Conservation (phyloP, 2,888 invertebrate species). For the Lithophane semibrunnea region DNA sequence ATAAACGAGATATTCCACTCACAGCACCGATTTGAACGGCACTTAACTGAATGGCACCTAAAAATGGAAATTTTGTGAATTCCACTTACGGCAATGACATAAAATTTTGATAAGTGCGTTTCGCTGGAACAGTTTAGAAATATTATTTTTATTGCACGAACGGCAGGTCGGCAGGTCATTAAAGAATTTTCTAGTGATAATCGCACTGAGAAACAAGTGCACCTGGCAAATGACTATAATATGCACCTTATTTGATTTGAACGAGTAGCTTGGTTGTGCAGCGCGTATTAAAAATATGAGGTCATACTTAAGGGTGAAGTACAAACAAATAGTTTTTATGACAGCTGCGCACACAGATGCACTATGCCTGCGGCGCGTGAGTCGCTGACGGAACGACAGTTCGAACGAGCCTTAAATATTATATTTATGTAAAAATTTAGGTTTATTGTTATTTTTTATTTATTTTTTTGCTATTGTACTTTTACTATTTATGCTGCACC, state of each 20-base stretch:
- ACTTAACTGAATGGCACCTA: neutral
- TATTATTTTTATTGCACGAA: neutral
- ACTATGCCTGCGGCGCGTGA: no score
- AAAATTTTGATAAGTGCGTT: neutral
- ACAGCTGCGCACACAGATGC: no score
- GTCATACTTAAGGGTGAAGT: neutral
- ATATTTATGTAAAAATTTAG: no score
- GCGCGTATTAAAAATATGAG: neutral
- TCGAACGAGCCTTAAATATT: no score
- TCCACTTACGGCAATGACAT: neutral
- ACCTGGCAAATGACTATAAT: neutral
- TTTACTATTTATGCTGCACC: no score
- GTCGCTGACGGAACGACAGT: no score
- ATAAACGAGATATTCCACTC: neutral
- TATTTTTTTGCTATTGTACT: no score
- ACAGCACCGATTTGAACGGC: slow-evolving; percentile 4
- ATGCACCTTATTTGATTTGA: neutral
- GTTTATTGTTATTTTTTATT: no score
- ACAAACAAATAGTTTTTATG: no score
- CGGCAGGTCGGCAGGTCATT: neutral
- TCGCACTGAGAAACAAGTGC: neutral
- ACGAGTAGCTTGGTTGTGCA: no score
- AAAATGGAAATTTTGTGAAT: no score
- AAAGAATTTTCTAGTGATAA: neutral
- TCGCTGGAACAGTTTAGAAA: neutral